Percentiles rank a stretch among this genome's conserved stretches.
phyloP scores from a whole-genome alignment of 2,797 vertebrate genomes.

The Coracias cyanogaster region DNA sequence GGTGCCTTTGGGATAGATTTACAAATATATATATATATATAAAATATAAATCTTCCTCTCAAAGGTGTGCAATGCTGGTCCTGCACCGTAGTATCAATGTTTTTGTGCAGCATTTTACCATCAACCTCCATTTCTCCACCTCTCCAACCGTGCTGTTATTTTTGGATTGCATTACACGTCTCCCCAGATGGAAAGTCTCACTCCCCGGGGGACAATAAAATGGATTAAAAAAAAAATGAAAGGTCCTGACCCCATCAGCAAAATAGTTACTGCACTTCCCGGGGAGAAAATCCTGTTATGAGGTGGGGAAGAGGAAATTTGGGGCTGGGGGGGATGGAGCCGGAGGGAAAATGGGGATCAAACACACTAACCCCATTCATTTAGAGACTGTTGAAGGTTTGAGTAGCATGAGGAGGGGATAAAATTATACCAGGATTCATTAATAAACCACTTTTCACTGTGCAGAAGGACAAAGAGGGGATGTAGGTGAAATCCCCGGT shows the following conservation, averaged over 20 bases:
- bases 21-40: background rate
- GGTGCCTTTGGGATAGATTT: background rate
- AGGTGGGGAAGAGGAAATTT: conserved; percentile 6
- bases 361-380: background rate
- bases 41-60: background rate
- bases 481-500: background rate
- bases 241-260: conserved; percentile 71
- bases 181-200: conserved; percentile 56
- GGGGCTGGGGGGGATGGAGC: background rate
- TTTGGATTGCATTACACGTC: conserved; percentile 74
- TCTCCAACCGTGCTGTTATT: conserved; percentile 40
- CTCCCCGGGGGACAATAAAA: conserved; percentile 24
- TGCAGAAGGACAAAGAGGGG: background rate
- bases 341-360: background rate
- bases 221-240: conserved; percentile 13
- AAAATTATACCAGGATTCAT: background rate
- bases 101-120: background rate
- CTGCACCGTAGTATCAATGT: background rate
- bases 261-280: conserved; percentile 54
- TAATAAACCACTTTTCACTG: background rate
- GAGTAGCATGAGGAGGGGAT: background rate
- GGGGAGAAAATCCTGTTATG: conserved; percentile 42
- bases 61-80: fast-evolving
- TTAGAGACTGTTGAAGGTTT: background rate
- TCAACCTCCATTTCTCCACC: background rate